These are phyloP conservation scores for Monomorium pharaonis DNA, from an alignment of 1,140 invertebrate genomes.

Conservation along the genomic window DNA sequence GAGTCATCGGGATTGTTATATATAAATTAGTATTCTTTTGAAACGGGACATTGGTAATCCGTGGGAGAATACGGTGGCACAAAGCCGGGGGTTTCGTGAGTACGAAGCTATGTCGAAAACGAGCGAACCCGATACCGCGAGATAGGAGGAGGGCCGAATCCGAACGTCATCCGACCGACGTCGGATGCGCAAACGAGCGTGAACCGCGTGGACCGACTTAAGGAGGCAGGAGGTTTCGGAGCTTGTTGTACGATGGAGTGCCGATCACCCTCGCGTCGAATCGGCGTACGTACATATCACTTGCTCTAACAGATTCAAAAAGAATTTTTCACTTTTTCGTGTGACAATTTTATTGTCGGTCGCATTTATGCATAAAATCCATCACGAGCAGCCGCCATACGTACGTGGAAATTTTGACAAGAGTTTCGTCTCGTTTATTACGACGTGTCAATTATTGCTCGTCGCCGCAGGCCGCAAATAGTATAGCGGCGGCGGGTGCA, in stretches of 20 bases:
- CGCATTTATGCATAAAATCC: background rate
- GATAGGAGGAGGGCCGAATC: conserved; percentile 4
- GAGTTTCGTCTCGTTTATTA: conserved; percentile 22
- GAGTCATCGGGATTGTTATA: background rate
- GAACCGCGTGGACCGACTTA: conserved; percentile 66
- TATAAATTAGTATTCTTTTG: too few species aligned
- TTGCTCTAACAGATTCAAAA: background rate
- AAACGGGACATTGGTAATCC: background rate
- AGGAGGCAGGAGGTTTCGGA: background rate
- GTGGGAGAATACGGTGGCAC: conserved; percentile 4
- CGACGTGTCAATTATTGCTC: conserved; percentile 48
- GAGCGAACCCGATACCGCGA: conserved; percentile 2
- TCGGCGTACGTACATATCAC: too few species aligned
- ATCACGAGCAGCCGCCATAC: background rate
- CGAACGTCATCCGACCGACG: conserved; percentile 53
- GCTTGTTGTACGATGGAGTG: conserved; percentile 31
- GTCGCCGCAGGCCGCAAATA: conserved; percentile 30
- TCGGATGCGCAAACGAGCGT: conserved; percentile 70
- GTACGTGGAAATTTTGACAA: conserved; percentile 7
- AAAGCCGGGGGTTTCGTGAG: conserved; percentile 4
- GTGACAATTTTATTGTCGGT: background rate
- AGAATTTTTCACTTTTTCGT: background rate
- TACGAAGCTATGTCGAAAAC: conserved; percentile 56
- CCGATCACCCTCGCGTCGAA: too few species aligned
- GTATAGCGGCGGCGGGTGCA: conserved; percentile 11